Base-by-base conservation (phyloP, 2,888 invertebrate genomes). In the Spatulosminthurus flaviceps region DNA sequence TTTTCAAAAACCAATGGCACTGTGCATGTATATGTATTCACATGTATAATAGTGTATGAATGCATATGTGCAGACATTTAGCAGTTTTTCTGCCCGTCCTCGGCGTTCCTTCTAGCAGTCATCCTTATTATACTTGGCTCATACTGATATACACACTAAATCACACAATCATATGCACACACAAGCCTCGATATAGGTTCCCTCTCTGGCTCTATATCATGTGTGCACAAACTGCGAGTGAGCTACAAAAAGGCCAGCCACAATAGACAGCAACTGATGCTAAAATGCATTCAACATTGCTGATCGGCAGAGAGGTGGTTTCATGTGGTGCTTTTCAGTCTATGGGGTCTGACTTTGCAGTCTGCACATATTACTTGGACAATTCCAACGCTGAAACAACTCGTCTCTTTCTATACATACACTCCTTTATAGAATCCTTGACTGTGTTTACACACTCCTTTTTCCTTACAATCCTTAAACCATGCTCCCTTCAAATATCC, bases 271-370 rank as follows among this genome's bases (percentile, higher is more conserved):
- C 51, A 51, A 51, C 51, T 19, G 16, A 51, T 67, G 67, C 28
- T 67, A 67, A 67, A 67, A 67, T 67, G 67, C 67, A 67, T 67
- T 67, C 67, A 26, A 26, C 67, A 67, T 24, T 67, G 28, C 67
- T 67, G 67, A 22, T 16, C 64, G 64, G 2, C 13, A 28, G 67
- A 11, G 28, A 67, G 64, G 24, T 64, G 22, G 26, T 64, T 11
- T 21, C 13, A 16, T 64, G 22, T 64, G 13, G 16, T 64, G 24
- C 11, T 64, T 11, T 22, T 64, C 64, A 22, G 19, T 22, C 21
- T 22, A 22, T 22, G 19, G 51, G n/a, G 51, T 64, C 11, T 61
- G 7, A 61, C 61, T 22, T 22, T n/a, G 7, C 22, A 22, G 21
- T 21, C 28, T 28, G 67, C 67, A 26, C 28, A 24, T 26, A 66